Conservation (phyloP, 2,797 vertebrate genomes). For the Oreochromis mossambicus region DNA sequence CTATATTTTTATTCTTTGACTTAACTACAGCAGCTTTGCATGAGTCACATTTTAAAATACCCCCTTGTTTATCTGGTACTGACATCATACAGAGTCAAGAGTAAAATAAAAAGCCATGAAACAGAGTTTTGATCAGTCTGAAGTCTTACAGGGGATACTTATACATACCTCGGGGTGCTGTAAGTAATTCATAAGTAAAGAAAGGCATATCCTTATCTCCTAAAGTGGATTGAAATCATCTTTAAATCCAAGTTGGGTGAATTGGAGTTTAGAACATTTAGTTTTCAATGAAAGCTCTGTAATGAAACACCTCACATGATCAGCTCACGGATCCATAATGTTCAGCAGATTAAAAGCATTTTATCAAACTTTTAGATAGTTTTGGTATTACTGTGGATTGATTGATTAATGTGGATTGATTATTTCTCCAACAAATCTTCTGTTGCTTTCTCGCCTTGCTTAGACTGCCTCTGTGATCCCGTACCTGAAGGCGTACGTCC, state of each 20-base stretch:
- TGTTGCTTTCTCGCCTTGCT: neutral
- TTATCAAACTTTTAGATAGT: neutral
- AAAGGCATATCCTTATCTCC: neutral
- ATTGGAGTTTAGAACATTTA: neutral
- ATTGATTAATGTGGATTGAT: neutral
- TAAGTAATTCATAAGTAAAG: neutral
- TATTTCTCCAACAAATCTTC: neutral
- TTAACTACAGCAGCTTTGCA: neutral
- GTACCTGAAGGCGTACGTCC: conserved; percentile 98
- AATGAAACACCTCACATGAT: neutral
- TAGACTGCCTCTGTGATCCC: fast-evolving
- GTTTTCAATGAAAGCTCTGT: neutral
- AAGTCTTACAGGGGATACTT: neutral
- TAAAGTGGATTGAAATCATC: neutral
- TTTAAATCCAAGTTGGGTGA: neutral
- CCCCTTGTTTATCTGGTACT: neutral
- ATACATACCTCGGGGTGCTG: neutral
- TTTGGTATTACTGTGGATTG: neutral
- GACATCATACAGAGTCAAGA: no score
- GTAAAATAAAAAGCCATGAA: no score
- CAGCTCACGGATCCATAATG: fast-evolving
- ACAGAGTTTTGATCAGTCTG: neutral
- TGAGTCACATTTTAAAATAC: neutral
- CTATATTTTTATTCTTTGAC: neutral
- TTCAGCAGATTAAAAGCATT: fast-evolving